Evolutionary conservation across 1,140 invertebrate species (phyloP).

Genomic region (Bradynema listronoti): DNA sequence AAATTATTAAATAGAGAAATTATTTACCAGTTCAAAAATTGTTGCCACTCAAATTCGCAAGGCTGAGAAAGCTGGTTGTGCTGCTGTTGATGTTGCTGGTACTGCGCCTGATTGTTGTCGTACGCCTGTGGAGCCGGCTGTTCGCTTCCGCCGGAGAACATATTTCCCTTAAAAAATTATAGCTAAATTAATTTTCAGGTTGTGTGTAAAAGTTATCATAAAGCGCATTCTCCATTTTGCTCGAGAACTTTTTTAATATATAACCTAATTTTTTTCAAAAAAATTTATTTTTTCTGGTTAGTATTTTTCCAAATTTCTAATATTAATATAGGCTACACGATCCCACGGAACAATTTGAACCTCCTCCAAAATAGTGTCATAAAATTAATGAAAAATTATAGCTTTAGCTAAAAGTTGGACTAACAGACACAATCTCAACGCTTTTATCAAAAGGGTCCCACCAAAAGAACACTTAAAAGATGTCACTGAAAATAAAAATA

Average conservation of each 20-base stretch:
- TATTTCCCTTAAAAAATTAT: constrained; percentile 42
- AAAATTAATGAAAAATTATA: too few species aligned
- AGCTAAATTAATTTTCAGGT: not conserved
- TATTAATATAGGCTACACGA: not conserved
- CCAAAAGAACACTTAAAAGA: too few species aligned
- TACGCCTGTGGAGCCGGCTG: constrained; percentile 8
- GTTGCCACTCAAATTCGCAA: constrained; percentile 44
- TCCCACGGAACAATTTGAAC: not conserved
- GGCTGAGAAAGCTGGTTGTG: constrained; percentile 25
- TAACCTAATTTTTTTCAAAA: constrained; percentile 1
- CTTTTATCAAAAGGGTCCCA: too few species aligned
- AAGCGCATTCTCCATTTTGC: not conserved
- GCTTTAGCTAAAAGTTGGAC: too few species aligned
- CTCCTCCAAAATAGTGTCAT: too few species aligned
- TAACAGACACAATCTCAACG: too few species aligned
- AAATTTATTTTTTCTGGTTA: constrained; percentile 6
- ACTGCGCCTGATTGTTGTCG: constrained; percentile 4
- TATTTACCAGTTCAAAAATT: constrained; percentile 40
- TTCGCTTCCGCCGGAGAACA: constrained; percentile 36
- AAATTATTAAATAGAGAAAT: constrained; percentile 7
- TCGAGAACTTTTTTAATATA: not conserved
- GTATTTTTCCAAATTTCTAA: not conserved
- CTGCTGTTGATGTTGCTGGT: constrained; percentile 14
- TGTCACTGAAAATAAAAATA: too few species aligned
- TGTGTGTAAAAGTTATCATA: not conserved